A percentile compares a stretch with the other conserved stretches of the same genome.
These are phyloP conservation scores for Rugalucina vietnamica DNA, from an alignment of 2,888 invertebrate genomes.

Conservation along the genomic window DNA sequence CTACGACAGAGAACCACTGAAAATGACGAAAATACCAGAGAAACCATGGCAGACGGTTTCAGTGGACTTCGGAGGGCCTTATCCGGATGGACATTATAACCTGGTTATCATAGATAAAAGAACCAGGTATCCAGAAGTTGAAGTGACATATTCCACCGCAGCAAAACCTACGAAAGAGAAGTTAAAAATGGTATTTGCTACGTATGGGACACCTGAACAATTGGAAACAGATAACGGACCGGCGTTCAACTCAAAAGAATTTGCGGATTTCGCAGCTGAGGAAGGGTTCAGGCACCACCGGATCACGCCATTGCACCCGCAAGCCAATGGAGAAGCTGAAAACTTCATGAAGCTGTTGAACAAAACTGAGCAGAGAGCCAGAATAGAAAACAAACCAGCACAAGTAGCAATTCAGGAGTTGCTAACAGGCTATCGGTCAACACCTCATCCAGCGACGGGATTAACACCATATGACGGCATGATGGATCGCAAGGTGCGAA, in stretches of 20 bases:
- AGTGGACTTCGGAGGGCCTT: slow-evolving; percentile 22
- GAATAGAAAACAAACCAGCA: not conserved
- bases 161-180: slow-evolving; percentile 7
- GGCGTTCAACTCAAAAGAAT: not conserved
- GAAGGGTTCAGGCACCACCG: slow-evolving; percentile 6
- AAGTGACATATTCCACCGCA: not conserved
- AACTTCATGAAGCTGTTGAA: slow-evolving; percentile 5
- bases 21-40: slow-evolving; percentile 41
- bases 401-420: not conserved
- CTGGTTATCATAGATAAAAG: slow-evolving; percentile 1
- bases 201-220: not conserved
- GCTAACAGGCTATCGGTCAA: not conserved
- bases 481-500: slow-evolving; percentile 2
- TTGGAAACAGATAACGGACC: not conserved
- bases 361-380: slow-evolving; percentile 6
- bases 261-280: slow-evolving; percentile 1
- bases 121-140: slow-evolving; percentile 5
- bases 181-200: not conserved
- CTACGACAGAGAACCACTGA: slow-evolving; percentile 31
- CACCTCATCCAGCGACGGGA: slow-evolving; percentile 10
- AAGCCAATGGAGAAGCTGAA: not conserved
- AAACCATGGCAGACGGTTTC: slow-evolving; percentile 22
- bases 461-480: slow-evolving; percentile 1
- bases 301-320: not conserved
- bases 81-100: too few relatives aligned